Base-by-base conservation (phyloP, 2,113 vertebrate genomes). In the Gymnorhina tibicen region DNA sequence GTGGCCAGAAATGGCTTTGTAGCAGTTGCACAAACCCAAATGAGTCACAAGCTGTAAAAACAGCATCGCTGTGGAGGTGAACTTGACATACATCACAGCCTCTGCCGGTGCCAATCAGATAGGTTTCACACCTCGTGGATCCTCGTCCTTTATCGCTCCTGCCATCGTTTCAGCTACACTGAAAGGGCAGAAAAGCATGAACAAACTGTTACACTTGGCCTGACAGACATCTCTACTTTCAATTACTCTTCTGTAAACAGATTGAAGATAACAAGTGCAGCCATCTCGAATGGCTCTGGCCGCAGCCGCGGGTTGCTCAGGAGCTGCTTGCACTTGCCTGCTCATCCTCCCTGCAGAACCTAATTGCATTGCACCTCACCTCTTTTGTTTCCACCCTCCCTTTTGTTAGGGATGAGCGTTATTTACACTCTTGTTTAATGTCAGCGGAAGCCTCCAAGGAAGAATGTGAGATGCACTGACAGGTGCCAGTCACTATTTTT, bases 161-260 rank as follows among this genome's bases (percentile, higher is more conserved):
- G 89, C 78, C 68, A n/a, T 92, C 42, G 0, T 64, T 94, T 89
- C 69, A 68, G 69, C 88, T 89, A 91, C 95, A 85, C 75, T 56
- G 79, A 84, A 85, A 79, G 95, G 93, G 95, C 97, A 98, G 91
- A 85, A 96, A 96, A 97, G 97, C 94, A 64, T 93, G 94, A 98
- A 97, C 58, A 93, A 91, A 97, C 93, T 94, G 93, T 96, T 96
- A 91, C 94, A 89, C 94, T 97, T 95, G 92, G 94, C 93, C 89
- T 97, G 97, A 97, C 96, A 97, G 90, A 97, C 97, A 97, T 96
- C 95, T 96, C 76, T 91, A 85, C 97, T 97, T 98, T 97, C 95
- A 96, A 96, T 96, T 94, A 95, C 93, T 79, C 89, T 64, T 96
- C 81, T 96, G 95, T 96, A 97, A 98, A 97, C 96, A 98, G 97